Base-by-base conservation (phyloP, 2,888 invertebrate species). In the Galeruca laticollis region DNA sequence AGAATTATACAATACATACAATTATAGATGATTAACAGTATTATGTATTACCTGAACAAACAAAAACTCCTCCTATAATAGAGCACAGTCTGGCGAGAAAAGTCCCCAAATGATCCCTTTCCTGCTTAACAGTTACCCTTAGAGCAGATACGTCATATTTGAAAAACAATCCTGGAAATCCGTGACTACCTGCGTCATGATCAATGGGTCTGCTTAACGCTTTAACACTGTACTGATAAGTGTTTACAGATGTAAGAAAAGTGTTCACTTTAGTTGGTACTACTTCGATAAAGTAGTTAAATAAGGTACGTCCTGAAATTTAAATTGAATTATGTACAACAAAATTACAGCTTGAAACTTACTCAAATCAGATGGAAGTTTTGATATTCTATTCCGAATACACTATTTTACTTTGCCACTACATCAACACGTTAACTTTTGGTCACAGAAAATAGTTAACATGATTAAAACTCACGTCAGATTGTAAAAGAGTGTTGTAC, bases 191-290 rank as follows among this genome's bases (percentile, higher is more conserved):
- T 82, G 89, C 88, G 33, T 86, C 85, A 66, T 90, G 89, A 79
- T 90, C 87, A 83, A 98, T 92, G 1, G 93, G 92, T 75, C 98
- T 88, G 78, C 92, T 91, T 82, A 97, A 88, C 81, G 97, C 96
- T 78, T 97, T 97, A 0, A 97, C 97, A 11, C 98, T 94, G 84
- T 97, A 99, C 84, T 99, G 98, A 82, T 92, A 98, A 0, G 97
- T 94, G 79, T 91, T 92, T 35, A 92, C 89, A 1, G 89, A 88
- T 47, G 90, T 91, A 79, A 94, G 87, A 51, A 93, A 88, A 3
- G 93, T 93, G 74, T 93, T 90, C n/a, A 99, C 93, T 82, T 95
- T 94, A 0, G 99, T 99, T 0, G 98, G 97, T 0, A 99, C 98
- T 15, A 99, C 94, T 87, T 98, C 95, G 60, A 99, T 89, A 81